Evolutionary conservation across 2,888 invertebrate genomes (phyloP).

Genomic region (Seira musarum): DNA sequence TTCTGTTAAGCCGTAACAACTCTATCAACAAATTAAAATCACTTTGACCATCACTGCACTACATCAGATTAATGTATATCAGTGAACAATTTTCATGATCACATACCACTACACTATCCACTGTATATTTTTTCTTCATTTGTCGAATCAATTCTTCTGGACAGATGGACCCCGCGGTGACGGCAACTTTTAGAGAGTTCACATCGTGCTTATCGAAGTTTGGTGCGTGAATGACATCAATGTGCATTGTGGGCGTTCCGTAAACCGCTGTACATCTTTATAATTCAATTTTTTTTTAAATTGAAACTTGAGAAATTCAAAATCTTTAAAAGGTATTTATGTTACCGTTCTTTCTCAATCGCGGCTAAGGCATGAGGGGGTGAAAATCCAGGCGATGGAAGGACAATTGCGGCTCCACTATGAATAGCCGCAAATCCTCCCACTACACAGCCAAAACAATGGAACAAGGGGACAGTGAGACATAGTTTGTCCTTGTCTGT

Average conservation of each 20-base stretch:
- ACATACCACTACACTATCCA: conserved; percentile 61
- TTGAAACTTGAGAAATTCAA: not conserved
- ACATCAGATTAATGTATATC: not conserved
- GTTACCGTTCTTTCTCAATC: conserved; percentile 57
- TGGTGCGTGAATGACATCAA: conserved; percentile 79
- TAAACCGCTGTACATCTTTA: conserved; percentile 80
- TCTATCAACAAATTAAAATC: conserved; percentile 70
- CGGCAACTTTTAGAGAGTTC: conserved; percentile 73
- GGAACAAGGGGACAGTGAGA: conserved; percentile 81
- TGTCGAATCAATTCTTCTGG: conserved; percentile 74
- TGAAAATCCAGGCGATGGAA: conserved; percentile 78
- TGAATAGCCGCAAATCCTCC: conserved; percentile 77
- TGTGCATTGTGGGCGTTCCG: conserved; percentile 89
- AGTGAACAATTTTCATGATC: not conserved
- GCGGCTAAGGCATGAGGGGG: conserved; percentile 76
- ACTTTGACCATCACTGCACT: not conserved
- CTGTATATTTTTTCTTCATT: conserved; percentile 69
- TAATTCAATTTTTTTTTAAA: not conserved
- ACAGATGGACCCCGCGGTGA: conserved; percentile 83
- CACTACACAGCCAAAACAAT: conserved; percentile 83
- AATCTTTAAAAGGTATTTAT: not conserved
- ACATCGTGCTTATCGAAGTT: conserved; percentile 73
- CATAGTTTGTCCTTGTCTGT: conserved; percentile 66
- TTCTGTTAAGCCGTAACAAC: conserved; percentile 78
- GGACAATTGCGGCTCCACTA: conserved; percentile 77